Conservation (phyloP, 2,888 invertebrate genomes). For the Pomacea canaliculata region DNA sequence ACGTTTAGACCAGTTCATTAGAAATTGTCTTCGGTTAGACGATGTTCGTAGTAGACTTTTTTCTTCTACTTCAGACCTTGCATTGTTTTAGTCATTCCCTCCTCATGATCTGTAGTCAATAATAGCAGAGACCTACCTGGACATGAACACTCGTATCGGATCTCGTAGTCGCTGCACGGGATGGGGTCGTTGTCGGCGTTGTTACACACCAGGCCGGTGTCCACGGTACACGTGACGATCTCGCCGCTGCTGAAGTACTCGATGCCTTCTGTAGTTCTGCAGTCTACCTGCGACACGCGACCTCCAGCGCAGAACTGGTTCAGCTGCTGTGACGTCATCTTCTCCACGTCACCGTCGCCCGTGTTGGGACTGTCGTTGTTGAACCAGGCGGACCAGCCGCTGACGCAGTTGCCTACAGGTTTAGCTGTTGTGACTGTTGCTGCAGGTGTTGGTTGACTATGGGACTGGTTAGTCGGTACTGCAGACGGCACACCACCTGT, state of each 20-base stretch:
- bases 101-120: no score
- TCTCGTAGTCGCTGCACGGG: conserved; percentile 61
- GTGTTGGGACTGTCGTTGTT: conserved; percentile 49
- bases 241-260: conserved; percentile 49
- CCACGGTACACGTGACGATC: conserved; percentile 70
- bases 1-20: no score
- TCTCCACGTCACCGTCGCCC: conserved; percentile 48
- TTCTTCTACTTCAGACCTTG: no score
- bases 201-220: conserved; percentile 80
- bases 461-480: no score
- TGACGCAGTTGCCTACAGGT: conserved; percentile 15
- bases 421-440: conserved; percentile 5
- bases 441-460: neutral
- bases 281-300: conserved; percentile 59
- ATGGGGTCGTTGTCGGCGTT: conserved; percentile 50
- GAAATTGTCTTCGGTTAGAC: no score
- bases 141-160: conserved; percentile 72
- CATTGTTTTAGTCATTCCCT: no score
- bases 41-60: no score
- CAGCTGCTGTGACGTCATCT: conserved; percentile 41
- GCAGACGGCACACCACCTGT: conserved; percentile 39
- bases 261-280: conserved; percentile 48
- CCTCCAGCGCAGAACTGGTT: conserved; percentile 50
- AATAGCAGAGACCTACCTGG: conserved; percentile 38
- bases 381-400: conserved; percentile 52